Base-by-base conservation (phyloP, 92 coral and sea anemone species). In the Scolanthus callimorphus region DNA sequence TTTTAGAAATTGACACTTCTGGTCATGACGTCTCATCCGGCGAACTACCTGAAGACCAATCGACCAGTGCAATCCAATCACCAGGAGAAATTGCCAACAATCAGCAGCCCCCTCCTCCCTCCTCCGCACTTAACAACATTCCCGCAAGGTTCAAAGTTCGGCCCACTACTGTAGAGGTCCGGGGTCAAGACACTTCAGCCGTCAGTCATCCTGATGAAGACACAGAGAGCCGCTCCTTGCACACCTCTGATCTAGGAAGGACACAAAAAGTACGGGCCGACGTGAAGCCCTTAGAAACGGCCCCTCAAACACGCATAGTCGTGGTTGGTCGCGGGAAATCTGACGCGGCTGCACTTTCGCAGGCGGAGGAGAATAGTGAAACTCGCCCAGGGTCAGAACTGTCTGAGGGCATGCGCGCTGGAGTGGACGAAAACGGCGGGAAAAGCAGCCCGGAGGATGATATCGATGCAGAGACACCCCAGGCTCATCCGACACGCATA, bases 141-240 rank as follows among this genome's bases (percentile, higher is more conserved):
- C n/a, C n/a, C n/a, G n/a, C n/a, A n/a, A n/a, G n/a, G n/a, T n/a
- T n/a, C n/a, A 34, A 34, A 15, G 43, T 34, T 6, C 6, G 43
- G 15, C 43, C 6, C 6, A 34, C 15, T 34, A 6, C 43, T 34
- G 43, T 6, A 6, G 43, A 34, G 43, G 43, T 6, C 6, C 6
- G 15, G 43, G 43, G 15, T 34, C 43, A 34, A 34, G 43, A 34
- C 43, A 15, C 9, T 6, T 34, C 43, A 6, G 15, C 9, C 15
- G 43, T 34, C 43, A n/a, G n/a, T n/a, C n/a, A n/a, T n/a, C n/a
- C 8, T 34, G 41, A 34, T 15, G 71, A 72, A 31, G 59, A 60
- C 54, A 67, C 86, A 22, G 49, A 51, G 43, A 80, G 86, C 25
- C 84, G 96, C 11, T 88, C 96, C n/a, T 76, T 88, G 38, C 96